phyloP scores from a whole-genome alignment of 2,888 invertebrate genomes.

The Camponotus fellah region DNA sequence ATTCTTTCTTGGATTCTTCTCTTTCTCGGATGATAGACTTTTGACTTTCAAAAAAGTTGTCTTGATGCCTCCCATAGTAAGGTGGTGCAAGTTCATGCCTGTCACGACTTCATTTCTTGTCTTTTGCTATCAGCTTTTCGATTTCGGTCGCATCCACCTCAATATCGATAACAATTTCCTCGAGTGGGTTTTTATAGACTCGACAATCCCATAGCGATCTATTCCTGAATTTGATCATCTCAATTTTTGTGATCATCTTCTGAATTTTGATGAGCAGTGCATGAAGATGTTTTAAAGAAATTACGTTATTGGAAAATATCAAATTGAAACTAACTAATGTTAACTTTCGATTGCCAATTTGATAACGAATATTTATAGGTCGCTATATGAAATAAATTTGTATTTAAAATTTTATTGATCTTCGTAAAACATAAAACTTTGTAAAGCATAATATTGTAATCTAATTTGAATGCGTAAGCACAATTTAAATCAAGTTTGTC shows the following conservation, averaged over 20 bases:
- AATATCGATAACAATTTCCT: conserved; percentile 61
- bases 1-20: not conserved
- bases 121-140: conserved; percentile 41
- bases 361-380: not conserved
- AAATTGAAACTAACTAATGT: not conserved
- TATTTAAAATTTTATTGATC: not conserved
- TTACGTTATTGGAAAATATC: conserved; percentile 3
- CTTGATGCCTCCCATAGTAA: not conserved
- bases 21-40: not conserved
- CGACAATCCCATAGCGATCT: conserved; percentile 47
- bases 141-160: conserved; percentile 24
- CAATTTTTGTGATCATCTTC: conserved; percentile 20
- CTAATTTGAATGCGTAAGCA: not conserved
- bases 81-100: conserved; percentile 29
- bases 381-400: not conserved
- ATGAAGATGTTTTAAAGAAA: not conserved
- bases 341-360: not conserved
- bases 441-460: not conserved
- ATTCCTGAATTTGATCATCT: conserved; percentile 37
- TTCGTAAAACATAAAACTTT: not conserved
- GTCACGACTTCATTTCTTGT: conserved; percentile 48
- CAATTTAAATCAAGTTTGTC: not conserved
- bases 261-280: conserved; percentile 36
- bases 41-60: conserved; percentile 31
- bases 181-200: conserved; percentile 56